Percentiles rank a stretch among this genome's conserved stretches.
These are phyloP conservation scores for Corythornis madagascariensis DNA, from an alignment of 2,113 vertebrate genomes.

Conservation along the genomic window DNA sequence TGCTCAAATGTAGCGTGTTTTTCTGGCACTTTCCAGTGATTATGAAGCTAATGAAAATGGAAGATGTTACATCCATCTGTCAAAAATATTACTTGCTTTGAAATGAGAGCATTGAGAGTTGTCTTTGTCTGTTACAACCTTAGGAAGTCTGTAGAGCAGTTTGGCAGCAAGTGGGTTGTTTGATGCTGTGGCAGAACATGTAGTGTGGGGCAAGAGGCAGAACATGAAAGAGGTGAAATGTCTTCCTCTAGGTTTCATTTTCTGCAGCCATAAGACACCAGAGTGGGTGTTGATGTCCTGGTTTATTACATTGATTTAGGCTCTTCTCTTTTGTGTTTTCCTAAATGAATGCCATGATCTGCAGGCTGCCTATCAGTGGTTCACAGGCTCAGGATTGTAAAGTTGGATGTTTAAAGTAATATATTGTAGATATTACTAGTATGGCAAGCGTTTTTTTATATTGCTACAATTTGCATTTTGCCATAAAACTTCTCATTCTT, in stretches of 20 bases:
- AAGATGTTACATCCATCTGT: conserved; percentile 11
- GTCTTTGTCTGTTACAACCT: neutral
- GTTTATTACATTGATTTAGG: neutral
- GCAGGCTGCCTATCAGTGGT: neutral
- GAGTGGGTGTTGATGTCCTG: neutral
- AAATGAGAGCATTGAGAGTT: neutral
- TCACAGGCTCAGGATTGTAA: neutral
- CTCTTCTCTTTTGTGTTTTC: neutral
- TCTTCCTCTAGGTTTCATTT: neutral
- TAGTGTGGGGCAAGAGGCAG: neutral
- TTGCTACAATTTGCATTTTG: neutral
- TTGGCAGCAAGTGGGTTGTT: neutral
- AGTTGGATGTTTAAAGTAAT: neutral
- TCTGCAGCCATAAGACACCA: neutral
- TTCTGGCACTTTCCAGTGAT: neutral
- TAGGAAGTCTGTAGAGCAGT: neutral
- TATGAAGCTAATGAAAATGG: conserved; percentile 24
- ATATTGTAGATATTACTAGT: neutral
- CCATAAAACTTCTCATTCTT: neutral
- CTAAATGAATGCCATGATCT: neutral
- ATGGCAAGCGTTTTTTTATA: neutral
- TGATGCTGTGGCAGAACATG: neutral
- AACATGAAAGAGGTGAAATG: neutral
- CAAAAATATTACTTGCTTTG: neutral
- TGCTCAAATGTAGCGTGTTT: neutral